Evolutionary conservation across 2,113 vertebrate species (phyloP), one percentile per base, ranked within the genome.

Genomic region (Anoura caudifer): DNA sequence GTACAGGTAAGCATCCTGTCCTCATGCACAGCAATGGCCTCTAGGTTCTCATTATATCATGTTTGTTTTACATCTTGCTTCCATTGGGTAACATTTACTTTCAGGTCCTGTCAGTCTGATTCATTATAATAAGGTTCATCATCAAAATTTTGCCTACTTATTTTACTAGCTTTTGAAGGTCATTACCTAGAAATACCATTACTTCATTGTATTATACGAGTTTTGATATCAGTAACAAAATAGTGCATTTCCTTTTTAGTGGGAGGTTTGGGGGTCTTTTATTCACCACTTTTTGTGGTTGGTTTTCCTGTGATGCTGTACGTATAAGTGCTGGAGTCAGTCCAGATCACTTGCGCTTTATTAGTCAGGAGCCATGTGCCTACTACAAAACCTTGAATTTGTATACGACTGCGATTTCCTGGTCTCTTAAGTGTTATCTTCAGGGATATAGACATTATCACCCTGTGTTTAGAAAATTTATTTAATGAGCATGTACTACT

Each of bases 401-500:
- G 26, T 24, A 0, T 33, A 41, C 67, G 52, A 28, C 43, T 92
- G 16, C 72, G 1, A 76, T 56, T 87, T 79, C 8, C 8, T 47
- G 80, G 8, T 77, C 22, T 41, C 22, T 26, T 36, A 31, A 96
- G 41, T 31, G 1, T 11, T 67, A 41, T 24, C n/a, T 95, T 77
- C 13, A 92, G 33, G 33, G 38, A 59, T 93, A 52, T 3, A 72
- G 41, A 94, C 38, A 76, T 77, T 91, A 82, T 91, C 79, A 95
- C 91, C 15, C 33, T 38, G 6, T 79, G 65, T 89, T 89, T 87
- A 95, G 38, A 67, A 95, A 80, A 70, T 91, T 28, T 90, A 93
- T 72, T 88, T 93, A 97, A 92, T 87, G 87, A 93, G 31, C 26
- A 93, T 76, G 31, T 72, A 96, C 77, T 90, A 93, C 50, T 87